A percentile compares a stretch with the other conserved stretches of the same genome.
These are phyloP conservation scores for Eupleurogrammus muticus DNA, from an alignment of 2,797 vertebrate genomes.

Conservation along the genomic window DNA sequence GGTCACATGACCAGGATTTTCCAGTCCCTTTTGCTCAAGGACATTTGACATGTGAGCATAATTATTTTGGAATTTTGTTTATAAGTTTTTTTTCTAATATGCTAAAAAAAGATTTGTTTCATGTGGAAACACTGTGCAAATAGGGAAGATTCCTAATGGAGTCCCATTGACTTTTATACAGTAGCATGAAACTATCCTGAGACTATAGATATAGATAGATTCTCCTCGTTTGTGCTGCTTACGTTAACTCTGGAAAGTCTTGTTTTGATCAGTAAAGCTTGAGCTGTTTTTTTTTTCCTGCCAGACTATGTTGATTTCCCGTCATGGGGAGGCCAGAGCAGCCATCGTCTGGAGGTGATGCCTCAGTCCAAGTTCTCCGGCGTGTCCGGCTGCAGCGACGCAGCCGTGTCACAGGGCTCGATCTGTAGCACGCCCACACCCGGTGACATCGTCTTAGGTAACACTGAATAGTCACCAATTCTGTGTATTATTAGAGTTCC, in stretches of 20 bases:
- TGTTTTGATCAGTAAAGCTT: not conserved
- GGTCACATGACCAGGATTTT: no score
- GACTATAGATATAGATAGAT: no score
- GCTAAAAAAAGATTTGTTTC: no score
- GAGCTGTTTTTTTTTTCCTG: not conserved
- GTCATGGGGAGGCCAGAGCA: conserved; percentile 92
- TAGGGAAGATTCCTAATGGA: no score
- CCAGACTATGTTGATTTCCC: conserved; percentile 93
- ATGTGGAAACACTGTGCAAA: no score
- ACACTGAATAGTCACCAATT: conserved; percentile 37
- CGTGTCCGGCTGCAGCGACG: conserved; percentile 97
- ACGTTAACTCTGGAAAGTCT: not conserved
- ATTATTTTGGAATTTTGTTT: no score
- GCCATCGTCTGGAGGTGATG: conserved; percentile 94
- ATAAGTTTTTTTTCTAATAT: no score
- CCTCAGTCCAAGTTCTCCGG: conserved; percentile 96
- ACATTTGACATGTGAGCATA: no score
- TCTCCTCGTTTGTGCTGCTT: no score
- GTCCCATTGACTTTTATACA: no score
- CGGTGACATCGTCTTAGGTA: conserved; percentile 92
- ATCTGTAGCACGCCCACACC: conserved; percentile 93
- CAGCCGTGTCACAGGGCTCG: conserved; percentile 92
- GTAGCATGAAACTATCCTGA: no score
- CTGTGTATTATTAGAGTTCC: not conserved
- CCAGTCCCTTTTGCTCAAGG: no score